Base-by-base conservation (phyloP, 2,113 vertebrate genomes). In the Erythrocebus patas region DNA sequence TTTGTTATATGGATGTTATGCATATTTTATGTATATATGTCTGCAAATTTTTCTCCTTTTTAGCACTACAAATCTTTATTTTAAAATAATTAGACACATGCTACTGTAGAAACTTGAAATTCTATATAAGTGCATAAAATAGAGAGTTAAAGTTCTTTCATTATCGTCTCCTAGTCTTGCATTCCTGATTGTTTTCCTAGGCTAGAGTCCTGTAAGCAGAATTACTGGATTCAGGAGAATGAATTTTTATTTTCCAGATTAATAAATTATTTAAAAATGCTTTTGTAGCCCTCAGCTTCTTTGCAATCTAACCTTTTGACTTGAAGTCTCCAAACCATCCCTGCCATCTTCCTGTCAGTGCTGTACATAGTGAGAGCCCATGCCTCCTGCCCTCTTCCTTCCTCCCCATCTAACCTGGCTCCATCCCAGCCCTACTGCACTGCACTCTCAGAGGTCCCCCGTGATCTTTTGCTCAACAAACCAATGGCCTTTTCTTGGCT, bases 201-300 rank as follows among this genome's bases (percentile, higher is more conserved):
- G 50, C 57, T 81, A 18, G 20, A 59, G 12, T 48, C 40, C 38
- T n/a, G 18, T 79, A 30, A 78, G 22, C 76, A 27, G 40, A 73
- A 16, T 83, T 80, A 23, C 7, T 90, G 38, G 23, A 57, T 94
- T 89, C 92, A 82, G 87, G 80, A 17, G 12, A 91, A 55, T 73
- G 20, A 73, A 40, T 89, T 96, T 93, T 55, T 78, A 40, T 61
- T 89, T 96, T 93, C 64, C 32, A 96, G 80, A 75, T 89, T 83
- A 85, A 85, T 70, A 72, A 79, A 43, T 85, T 84, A 73, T 83
- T 89, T 93, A 16, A 50, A 61, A 96, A 61, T 70, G 20, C 40
- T 55, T 91, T 68, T 8, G 5, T 93, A 83, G 57, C 22, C 32
- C 27, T 81, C 25, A 90, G 2, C 30, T 81, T 70, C 45, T 96